Evolutionary conservation across 2,113 vertebrate genomes (phyloP).

Genomic region (Cathartes aura): DNA sequence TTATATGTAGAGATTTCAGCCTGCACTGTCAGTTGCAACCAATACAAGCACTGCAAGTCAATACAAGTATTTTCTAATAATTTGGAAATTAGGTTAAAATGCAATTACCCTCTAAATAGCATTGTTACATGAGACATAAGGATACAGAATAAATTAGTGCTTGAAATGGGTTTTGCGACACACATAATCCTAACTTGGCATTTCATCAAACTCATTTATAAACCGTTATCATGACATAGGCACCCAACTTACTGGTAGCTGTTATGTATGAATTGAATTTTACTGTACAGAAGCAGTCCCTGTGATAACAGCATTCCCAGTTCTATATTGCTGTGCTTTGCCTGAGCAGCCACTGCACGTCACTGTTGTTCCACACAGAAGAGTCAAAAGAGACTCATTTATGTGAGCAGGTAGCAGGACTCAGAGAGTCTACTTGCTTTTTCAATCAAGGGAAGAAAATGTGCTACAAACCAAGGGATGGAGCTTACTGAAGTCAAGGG

Average conservation of each 20-base stretch:
- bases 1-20: not conserved
- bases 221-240: not conserved
- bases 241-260: not conserved
- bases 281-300: not conserved
- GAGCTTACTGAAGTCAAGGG: not conserved
- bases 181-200: not conserved
- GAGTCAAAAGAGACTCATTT: not conserved
- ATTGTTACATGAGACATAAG: not conserved
- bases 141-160: not conserved
- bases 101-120: not conserved
- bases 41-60: not conserved
- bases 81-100: slow-evolving; percentile 20
- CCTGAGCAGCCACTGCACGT: slow-evolving; percentile 21
- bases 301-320: not conserved
- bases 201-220: not conserved
- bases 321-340: not conserved
- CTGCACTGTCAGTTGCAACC: not conserved
- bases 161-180: not conserved
- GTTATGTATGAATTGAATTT: not conserved
- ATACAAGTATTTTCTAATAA: slow-evolving; percentile 8
- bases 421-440: not conserved
- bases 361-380: slow-evolving; percentile 48
- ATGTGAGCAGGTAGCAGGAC: not conserved
- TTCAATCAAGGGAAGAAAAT: not conserved
- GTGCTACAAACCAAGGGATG: not conserved